A percentile compares a stretch with the other conserved stretches of the same genome.
phyloP scores from a whole-genome alignment of 2,113 vertebrate genomes.

The Henicopernis longicauda region DNA sequence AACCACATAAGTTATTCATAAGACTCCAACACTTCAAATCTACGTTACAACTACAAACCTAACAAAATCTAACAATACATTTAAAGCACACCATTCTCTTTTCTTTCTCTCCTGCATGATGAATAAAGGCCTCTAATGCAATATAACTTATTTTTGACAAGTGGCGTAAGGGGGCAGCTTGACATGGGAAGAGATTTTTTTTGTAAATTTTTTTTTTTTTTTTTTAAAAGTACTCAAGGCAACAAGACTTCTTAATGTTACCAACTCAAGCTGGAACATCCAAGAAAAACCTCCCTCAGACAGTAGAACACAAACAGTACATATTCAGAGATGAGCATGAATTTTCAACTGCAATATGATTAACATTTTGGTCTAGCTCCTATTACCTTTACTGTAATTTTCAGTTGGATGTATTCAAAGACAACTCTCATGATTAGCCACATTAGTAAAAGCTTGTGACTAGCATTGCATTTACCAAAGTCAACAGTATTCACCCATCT shows the following conservation, averaged over 20 bases:
- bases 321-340: background rate
- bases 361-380: background rate
- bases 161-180: background rate
- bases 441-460: background rate
- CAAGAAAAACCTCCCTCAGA: background rate
- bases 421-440: background rate
- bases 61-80: background rate
- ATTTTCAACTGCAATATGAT: background rate
- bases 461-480: no score
- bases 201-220: no score
- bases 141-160: background rate
- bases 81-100: background rate
- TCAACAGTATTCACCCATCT: background rate
- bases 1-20: slow-evolving; percentile 27
- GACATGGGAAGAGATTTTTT: background rate
- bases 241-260: background rate
- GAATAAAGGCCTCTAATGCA: background rate
- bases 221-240: background rate
- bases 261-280: slow-evolving; percentile 11
- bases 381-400: background rate
- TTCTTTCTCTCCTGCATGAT: background rate
- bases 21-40: background rate
- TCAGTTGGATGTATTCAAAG: background rate
- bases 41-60: background rate
- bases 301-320: background rate